Percentiles rank a stretch among this genome's conserved stretches.
Conservation (phyloP, 2,888 invertebrate species). For the Schizaphis graminum region DNA sequence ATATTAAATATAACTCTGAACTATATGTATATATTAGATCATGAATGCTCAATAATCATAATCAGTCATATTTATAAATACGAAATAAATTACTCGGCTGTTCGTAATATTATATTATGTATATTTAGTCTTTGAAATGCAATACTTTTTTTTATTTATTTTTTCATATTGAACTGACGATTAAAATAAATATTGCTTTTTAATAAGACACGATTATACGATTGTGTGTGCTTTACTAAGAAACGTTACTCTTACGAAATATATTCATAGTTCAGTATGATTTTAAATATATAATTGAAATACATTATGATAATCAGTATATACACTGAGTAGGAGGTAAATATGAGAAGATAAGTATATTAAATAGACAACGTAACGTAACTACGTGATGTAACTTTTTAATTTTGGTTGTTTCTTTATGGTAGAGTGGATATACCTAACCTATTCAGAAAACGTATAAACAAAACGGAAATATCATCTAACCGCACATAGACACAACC, state of each 20-base stretch:
- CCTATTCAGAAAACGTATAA: neutral
- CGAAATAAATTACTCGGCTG: neutral
- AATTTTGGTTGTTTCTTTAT: neutral
- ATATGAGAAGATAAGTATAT: neutral
- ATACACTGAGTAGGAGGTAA: neutral
- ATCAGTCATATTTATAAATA: neutral
- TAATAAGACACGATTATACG: neutral
- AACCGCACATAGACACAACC: neutral
- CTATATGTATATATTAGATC: neutral
- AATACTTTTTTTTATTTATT: neutral
- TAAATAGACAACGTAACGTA: neutral
- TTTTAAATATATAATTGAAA: neutral
- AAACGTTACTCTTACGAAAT: neutral
- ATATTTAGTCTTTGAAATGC: neutral
- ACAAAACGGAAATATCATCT: neutral
- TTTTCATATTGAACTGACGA: neutral
- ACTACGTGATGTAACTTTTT: slow-evolving; percentile 17
- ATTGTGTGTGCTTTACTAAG: neutral
- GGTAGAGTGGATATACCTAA: neutral
- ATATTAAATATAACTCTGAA: neutral
- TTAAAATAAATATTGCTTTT: neutral
- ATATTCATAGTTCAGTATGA: neutral
- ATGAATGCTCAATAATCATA: neutral
- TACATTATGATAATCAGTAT: neutral
- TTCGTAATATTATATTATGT: neutral